These are phyloP conservation scores for Chrysopilus asiliformis DNA, from an alignment of 2,888 invertebrate species.

Conservation along the genomic window DNA sequence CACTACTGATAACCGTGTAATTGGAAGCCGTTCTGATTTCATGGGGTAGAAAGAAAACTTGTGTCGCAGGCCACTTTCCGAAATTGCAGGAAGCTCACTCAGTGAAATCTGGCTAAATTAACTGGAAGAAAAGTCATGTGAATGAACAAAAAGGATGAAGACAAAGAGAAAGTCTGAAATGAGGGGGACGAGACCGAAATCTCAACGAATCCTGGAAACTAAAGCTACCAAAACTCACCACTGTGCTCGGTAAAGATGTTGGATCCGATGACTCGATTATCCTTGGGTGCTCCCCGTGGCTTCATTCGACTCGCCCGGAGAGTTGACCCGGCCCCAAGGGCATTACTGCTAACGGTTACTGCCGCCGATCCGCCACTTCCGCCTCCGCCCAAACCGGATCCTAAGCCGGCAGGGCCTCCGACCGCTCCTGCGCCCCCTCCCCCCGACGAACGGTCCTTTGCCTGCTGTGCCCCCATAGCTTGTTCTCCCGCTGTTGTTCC, in stretches of 20 bases:
- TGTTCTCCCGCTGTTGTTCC: too few species aligned
- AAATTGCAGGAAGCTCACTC: too few species aligned
- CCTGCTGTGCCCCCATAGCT: slow-evolving; percentile 92
- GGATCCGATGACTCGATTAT: slow-evolving; percentile 71
- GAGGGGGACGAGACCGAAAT: too few species aligned
- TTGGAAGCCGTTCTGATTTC: too few species aligned
- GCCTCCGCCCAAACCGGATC: slow-evolving; percentile 22
- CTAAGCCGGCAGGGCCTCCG: slow-evolving; percentile 17
- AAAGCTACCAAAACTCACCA: slow-evolving; percentile 47
- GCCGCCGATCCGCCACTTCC: slow-evolving; percentile 28
- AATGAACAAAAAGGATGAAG: too few species aligned
- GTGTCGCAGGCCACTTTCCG: too few species aligned
- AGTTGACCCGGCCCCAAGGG: slow-evolving; percentile 40
- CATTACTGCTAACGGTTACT: slow-evolving; percentile 20
- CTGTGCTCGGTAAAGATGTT: slow-evolving; percentile 92
- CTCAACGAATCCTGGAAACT: background rate
- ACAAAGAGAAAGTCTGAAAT: too few species aligned
- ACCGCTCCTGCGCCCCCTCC: slow-evolving; percentile 48
- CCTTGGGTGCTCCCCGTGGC: slow-evolving; percentile 56
- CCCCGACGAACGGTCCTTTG: slow-evolving; percentile 63
- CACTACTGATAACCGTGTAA: too few species aligned
- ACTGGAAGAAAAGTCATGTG: too few species aligned
- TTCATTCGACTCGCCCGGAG: slow-evolving; percentile 62
- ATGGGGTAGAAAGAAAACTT: too few species aligned
- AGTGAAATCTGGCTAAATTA: too few species aligned